Evolutionary conservation across 2,888 invertebrate species (phyloP).

Genomic region (Rhamnusium bicolor): DNA sequence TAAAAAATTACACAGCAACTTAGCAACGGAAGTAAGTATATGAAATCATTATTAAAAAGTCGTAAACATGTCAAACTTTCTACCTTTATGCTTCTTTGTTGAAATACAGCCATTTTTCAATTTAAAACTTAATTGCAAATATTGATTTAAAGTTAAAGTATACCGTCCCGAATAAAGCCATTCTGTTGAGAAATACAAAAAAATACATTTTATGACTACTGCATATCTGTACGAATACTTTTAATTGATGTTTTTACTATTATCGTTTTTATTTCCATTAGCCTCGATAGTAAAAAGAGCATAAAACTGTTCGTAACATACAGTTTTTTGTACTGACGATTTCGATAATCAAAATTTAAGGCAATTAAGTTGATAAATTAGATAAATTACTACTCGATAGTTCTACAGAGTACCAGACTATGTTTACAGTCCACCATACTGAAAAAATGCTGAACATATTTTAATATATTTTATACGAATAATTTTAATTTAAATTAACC

Average conservation of each 20-base stretch:
- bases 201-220: slow-evolving; percentile 10
- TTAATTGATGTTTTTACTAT: slow-evolving; percentile 27
- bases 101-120: slow-evolving; percentile 23
- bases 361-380: background rate
- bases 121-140: slow-evolving; percentile 26
- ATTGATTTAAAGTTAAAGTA: slow-evolving; percentile 15
- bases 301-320: slow-evolving; percentile 16
- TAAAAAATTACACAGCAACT: too few species aligned
- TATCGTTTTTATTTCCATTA: slow-evolving; percentile 23
- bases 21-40: background rate
- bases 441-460: too few species aligned
- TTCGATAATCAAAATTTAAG: background rate
- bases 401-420: too few species aligned
- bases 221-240: slow-evolving; percentile 10
- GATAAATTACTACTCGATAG: too few species aligned
- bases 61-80: slow-evolving; percentile 12
- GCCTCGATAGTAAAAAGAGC: slow-evolving; percentile 12
- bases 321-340: background rate
- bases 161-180: background rate
- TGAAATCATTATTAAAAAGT: background rate
- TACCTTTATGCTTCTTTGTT: background rate
- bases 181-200: background rate
- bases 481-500: too few species aligned
- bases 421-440: too few species aligned
- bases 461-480: too few species aligned